Percentiles rank a stretch among this genome's conserved stretches.
Evolutionary conservation across 2,797 vertebrate genomes (phyloP).

Genomic region (Pterois miles): DNA sequence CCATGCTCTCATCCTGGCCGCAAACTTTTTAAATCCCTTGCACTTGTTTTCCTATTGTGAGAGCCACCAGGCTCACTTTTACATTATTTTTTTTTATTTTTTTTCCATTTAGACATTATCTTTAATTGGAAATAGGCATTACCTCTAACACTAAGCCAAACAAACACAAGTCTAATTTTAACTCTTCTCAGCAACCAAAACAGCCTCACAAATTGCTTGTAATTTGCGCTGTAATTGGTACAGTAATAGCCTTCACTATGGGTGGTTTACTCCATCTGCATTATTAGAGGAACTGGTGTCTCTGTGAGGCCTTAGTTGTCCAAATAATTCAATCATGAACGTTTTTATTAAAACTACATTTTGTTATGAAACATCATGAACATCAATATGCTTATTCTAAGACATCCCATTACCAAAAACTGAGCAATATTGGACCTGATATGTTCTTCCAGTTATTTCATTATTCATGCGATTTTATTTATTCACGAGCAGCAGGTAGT

Average conservation of each 20-base stretch:
- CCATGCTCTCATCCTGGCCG: constrained; percentile 14
- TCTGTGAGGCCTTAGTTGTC: not conserved
- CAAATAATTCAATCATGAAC: not conserved
- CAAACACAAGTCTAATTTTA: not conserved
- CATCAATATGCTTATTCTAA: not conserved
- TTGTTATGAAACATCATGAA: not conserved
- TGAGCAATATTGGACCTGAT: constrained; percentile 19
- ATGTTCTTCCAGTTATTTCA: constrained; percentile 40
- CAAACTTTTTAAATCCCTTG: constrained; percentile 24
- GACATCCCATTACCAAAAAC: constrained; percentile 11
- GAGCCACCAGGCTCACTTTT: not conserved
- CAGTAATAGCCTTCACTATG: constrained; percentile 8
- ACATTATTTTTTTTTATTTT: not conserved
- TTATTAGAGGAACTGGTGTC: not conserved
- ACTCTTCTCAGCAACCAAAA: constrained; percentile 9
- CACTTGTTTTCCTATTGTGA: constrained; percentile 11
- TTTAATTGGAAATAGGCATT: constrained; percentile 22
- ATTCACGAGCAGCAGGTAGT: constrained; percentile 49
- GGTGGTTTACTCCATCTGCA: not conserved
- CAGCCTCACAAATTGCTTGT: constrained; percentile 24
- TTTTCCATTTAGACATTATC: not conserved
- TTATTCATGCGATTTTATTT: constrained; percentile 55
- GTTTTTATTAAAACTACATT: not conserved
- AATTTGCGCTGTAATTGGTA: not conserved
- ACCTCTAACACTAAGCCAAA: not conserved